These are phyloP conservation scores for Drosophila neonasuta DNA, from an alignment of 2,888 invertebrate genomes.

Conservation along the genomic window DNA sequence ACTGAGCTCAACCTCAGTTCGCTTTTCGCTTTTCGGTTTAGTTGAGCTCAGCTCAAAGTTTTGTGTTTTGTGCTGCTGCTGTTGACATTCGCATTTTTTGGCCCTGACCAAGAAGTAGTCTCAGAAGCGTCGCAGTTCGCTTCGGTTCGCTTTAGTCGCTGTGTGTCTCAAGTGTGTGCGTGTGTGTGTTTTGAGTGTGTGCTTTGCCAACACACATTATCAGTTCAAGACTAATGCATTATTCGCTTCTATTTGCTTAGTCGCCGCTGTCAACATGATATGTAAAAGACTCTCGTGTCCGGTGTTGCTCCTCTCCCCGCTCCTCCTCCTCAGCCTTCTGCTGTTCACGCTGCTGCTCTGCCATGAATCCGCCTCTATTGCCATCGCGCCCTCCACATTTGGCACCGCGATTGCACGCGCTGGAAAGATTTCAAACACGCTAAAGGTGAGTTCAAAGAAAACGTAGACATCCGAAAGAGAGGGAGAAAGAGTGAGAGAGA, in stretches of 20 bases:
- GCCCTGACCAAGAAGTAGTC: slow-evolving; percentile 75
- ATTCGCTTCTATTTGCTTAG: slow-evolving; percentile 61
- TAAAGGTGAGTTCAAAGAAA: slow-evolving; percentile 79
- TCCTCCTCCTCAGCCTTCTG: slow-evolving; percentile 40
- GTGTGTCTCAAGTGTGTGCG: neutral
- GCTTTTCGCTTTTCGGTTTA: neutral
- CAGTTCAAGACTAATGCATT: slow-evolving; percentile 61
- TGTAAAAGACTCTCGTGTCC: slow-evolving; percentile 47
- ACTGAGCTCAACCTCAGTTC: slow-evolving; percentile 29
- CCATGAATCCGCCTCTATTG: slow-evolving; percentile 69
- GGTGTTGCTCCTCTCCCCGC: slow-evolving; percentile 34
- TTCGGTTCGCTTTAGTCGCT: slow-evolving; percentile 26
- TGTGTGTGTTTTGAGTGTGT: slow-evolving; percentile 1
- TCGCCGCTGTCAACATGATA: slow-evolving; percentile 58
- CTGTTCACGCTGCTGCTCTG: slow-evolving; percentile 47
- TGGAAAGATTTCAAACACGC: slow-evolving; percentile 81
- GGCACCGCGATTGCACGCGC: slow-evolving; percentile 82
- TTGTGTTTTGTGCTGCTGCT: slow-evolving; percentile 27
- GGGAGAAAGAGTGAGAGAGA: neutral
- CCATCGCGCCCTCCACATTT: slow-evolving; percentile 82
- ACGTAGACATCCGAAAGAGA: neutral
- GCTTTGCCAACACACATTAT: slow-evolving; percentile 53
- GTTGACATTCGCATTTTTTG: slow-evolving; percentile 72
- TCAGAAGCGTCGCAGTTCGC: slow-evolving; percentile 51
- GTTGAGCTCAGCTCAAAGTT: slow-evolving; percentile 19